Conservation (phyloP, 1,140 invertebrate genomes). For the Trichogramma pretiosum region DNA sequence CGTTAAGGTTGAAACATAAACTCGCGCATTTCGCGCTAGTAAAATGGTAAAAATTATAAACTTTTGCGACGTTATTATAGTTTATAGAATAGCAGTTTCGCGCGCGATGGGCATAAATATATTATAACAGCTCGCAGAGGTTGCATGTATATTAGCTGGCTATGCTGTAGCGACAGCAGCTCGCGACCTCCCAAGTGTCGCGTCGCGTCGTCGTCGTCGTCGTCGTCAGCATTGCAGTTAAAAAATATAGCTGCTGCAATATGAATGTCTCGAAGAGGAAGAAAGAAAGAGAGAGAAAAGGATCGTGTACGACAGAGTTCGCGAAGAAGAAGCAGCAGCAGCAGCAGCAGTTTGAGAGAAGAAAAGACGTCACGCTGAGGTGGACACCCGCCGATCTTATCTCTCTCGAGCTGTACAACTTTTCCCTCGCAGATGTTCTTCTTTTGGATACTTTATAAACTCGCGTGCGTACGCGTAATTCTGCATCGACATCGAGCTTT, state of each 20-base stretch:
- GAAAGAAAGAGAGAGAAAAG: constrained; percentile 4
- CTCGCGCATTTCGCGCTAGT: neutral
- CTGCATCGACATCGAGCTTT: neutral
- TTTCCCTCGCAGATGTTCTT: constrained; percentile 8
- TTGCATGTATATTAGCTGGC: no score
- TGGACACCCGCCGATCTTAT: constrained; percentile 32
- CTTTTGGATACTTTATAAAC: constrained; percentile 3
- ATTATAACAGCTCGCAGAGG: neutral
- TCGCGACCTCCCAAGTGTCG: neutral
- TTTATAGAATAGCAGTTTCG: neutral
- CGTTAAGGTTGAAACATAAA: no score
- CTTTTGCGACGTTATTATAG: no score
- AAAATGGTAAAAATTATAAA: neutral
- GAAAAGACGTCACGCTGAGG: constrained; percentile 19
- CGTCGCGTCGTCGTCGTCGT: neutral
- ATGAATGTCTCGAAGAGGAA: neutral
- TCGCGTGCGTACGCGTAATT: neutral
- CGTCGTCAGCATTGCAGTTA: constrained; percentile 12
- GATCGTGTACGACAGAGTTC: constrained; percentile 8
- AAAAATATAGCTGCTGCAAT: constrained; percentile 16
- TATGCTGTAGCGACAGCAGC: neutral
- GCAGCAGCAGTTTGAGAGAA: constrained; percentile 42
- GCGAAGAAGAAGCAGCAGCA: constrained; percentile 38
- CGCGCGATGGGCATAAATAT: neutral
- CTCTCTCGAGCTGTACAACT: constrained; percentile 17